A percentile compares a stretch with the other conserved stretches of the same genome.
phyloP scores from a whole-genome alignment of 2,888 invertebrate species.

The Bellardia pandia region DNA sequence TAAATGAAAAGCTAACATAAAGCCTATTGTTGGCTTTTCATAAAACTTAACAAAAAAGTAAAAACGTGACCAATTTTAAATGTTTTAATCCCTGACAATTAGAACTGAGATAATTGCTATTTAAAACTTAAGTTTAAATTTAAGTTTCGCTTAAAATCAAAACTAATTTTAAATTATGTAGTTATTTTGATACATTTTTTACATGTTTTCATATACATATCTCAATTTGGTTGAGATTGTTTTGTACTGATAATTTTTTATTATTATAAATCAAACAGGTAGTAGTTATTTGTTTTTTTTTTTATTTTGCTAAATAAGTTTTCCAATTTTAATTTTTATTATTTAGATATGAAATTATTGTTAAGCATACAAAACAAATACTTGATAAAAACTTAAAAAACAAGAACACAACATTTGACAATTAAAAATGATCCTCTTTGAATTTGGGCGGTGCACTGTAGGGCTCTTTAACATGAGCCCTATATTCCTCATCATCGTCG shows the following conservation, averaged over 20 bases:
- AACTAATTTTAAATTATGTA: background rate
- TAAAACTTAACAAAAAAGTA: constrained; percentile 6
- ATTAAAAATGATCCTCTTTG: constrained; percentile 82
- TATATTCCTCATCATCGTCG: constrained; percentile 87
- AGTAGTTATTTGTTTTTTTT: constrained; percentile 7
- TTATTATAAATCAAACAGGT: background rate
- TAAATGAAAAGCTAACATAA: constrained; percentile 10
- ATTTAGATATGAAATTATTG: constrained; percentile 42
- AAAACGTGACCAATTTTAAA: constrained; percentile 63
- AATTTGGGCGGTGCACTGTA: constrained; percentile 81
- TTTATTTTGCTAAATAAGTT: constrained; percentile 23
- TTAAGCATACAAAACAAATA: constrained; percentile 48
- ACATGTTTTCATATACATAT: background rate
- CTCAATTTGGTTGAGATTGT: constrained; percentile 28
- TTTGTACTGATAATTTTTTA: constrained; percentile 4
- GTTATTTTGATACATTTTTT: constrained; percentile 13
- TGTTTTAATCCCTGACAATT: background rate
- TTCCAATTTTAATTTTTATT: constrained; percentile 33
- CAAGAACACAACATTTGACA: background rate
- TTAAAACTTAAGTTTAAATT: background rate
- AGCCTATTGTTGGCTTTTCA: too few species aligned
- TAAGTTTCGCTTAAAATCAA: background rate
- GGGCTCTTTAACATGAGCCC: constrained; percentile 78
- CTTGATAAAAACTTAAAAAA: constrained; percentile 48
- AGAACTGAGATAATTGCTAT: background rate